These are phyloP conservation scores for Oreochromis spilurus DNA, from an alignment of 2,113 vertebrate species.

Conservation along the genomic window DNA sequence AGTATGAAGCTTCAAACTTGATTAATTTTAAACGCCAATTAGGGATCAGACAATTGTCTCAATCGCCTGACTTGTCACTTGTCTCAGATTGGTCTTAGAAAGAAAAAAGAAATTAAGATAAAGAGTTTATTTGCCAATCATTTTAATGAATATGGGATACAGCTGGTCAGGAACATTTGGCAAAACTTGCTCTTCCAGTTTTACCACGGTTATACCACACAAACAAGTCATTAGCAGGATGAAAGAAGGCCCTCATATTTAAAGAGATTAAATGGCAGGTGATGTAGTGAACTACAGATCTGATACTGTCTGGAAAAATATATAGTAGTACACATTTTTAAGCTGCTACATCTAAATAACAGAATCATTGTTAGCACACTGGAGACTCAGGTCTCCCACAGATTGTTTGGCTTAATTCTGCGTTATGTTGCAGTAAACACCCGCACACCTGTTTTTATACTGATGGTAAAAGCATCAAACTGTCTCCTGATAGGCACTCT, in stretches of 20 bases:
- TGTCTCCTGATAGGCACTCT: background rate
- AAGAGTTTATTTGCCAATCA: rapidly evolving
- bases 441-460: background rate
- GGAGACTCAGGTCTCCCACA: background rate
- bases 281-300: background rate
- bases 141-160: background rate
- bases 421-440: background rate
- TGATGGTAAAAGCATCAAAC: background rate
- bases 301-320: background rate
- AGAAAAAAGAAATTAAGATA: background rate
- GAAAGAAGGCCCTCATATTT: background rate
- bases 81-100: background rate
- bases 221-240: background rate
- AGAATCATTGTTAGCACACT: background rate
- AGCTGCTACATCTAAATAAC: background rate
- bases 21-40: background rate
- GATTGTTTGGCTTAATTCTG: background rate
- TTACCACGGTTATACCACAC: background rate
- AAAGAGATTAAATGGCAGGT: background rate
- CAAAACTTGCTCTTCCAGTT: background rate
- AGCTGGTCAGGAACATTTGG: background rate
- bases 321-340: background rate
- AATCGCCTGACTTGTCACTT: background rate
- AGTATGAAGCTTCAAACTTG: background rate
- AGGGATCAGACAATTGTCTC: background rate